Evolutionary conservation across 2,888 invertebrate species (phyloP).

Genomic region (Congeria kusceri): DNA sequence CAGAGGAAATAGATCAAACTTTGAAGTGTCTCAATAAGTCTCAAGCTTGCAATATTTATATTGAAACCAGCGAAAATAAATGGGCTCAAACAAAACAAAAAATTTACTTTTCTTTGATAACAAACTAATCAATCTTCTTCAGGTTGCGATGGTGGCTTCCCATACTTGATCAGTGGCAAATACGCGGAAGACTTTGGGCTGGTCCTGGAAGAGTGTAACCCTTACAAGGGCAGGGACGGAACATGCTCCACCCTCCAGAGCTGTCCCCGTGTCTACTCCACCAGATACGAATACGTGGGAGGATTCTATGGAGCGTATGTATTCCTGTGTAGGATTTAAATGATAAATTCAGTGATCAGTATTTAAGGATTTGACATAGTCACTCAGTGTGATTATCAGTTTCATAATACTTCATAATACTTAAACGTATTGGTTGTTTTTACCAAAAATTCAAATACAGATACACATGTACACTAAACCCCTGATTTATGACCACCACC

Average conservation of each 20-base stretch:
- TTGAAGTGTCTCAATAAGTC: no score
- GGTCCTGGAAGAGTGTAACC: conserved; percentile 86
- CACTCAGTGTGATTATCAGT: no score
- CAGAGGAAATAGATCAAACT: no score
- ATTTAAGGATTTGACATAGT: no score
- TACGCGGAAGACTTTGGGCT: conserved; percentile 86
- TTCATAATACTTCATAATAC: no score
- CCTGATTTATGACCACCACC: no score
- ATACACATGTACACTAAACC: no score
- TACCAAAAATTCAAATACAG: no score
- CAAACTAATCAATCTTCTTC: conserved; percentile 1
- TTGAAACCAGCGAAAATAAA: no score
- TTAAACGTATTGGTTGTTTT: no score
- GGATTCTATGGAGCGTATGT: conserved; percentile 86
- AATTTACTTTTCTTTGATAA: neutral
- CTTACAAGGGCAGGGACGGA: conserved; percentile 85
- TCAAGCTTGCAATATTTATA: no score
- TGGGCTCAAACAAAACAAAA: neutral
- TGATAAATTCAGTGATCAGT: no score
- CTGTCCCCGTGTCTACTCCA: conserved; percentile 85
- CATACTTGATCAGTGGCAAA: conserved; percentile 84
- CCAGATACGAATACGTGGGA: conserved; percentile 86
- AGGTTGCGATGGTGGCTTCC: conserved; percentile 84
- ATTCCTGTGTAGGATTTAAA: neutral
- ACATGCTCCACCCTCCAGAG: conserved; percentile 79